Evolutionary conservation across 2,888 invertebrate genomes (phyloP).

Genomic region (Lumbricus terrestris): DNA sequence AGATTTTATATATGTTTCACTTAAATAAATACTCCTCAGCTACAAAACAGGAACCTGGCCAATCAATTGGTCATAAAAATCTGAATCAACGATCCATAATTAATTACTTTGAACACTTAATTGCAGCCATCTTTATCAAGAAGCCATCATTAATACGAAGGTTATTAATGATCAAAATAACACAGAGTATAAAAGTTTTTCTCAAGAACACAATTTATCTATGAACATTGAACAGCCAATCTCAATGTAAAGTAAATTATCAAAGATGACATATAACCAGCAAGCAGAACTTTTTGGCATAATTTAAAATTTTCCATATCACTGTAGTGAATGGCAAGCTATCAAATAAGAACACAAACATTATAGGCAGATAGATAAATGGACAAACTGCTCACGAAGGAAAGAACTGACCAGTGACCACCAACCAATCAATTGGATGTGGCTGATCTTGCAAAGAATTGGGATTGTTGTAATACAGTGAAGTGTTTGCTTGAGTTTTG

Average conservation of each 20-base stretch:
- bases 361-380: not conserved
- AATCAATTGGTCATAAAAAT: not conserved
- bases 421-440: no score
- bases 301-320: not conserved
- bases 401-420: not conserved
- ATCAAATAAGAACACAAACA: not conserved
- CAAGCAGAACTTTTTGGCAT: not conserved
- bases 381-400: not conserved
- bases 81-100: not conserved
- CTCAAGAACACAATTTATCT: no score
- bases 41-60: not conserved
- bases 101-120: constrained; percentile 3
- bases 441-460: no score
- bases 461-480: no score
- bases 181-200: no score
- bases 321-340: not conserved
- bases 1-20: not conserved
- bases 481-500: no score
- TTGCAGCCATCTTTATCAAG: not conserved
- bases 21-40: not conserved
- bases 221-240: no score
- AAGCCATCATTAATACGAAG: not conserved
- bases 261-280: not conserved
- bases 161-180: not conserved
- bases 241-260: not conserved